Percentiles rank a stretch among this genome's conserved stretches.
These are phyloP conservation scores for Drosophila acutilabella DNA, from an alignment of 2,888 invertebrate species.

Conservation along the genomic window DNA sequence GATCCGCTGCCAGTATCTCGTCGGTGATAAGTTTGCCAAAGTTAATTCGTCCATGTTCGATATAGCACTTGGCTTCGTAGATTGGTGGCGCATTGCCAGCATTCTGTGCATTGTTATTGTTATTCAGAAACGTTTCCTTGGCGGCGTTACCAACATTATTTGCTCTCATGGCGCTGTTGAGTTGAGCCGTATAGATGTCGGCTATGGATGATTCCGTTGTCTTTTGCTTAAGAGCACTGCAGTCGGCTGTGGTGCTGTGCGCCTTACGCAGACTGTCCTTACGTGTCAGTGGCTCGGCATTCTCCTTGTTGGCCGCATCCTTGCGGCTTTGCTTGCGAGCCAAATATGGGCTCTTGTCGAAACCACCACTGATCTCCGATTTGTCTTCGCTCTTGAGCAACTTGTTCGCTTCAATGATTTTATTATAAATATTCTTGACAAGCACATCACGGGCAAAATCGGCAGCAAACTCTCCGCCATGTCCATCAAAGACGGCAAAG, in stretches of 20 bases:
- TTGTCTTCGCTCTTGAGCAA: slow-evolving; percentile 86
- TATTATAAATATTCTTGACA: slow-evolving; percentile 91
- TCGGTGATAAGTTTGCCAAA: slow-evolving; percentile 93
- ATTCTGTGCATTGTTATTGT: slow-evolving; percentile 65
- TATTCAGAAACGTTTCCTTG: slow-evolving; percentile 81
- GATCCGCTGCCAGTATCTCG: slow-evolving; percentile 94
- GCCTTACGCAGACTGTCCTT: slow-evolving; percentile 83
- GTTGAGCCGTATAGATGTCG: slow-evolving; percentile 83
- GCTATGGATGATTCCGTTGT: slow-evolving; percentile 71
- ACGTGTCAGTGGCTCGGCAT: slow-evolving; percentile 76
- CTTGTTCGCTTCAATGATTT: slow-evolving; percentile 90
- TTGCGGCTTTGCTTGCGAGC: slow-evolving; percentile 80
- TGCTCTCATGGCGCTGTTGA: slow-evolving; percentile 83
- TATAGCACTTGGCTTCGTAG: slow-evolving; percentile 87
- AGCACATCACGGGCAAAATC: slow-evolving; percentile 96
- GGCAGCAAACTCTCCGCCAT: slow-evolving; percentile 97
- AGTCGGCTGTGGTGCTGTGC: slow-evolving; percentile 87
- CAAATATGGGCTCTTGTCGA: slow-evolving; percentile 82
- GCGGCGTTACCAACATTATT: slow-evolving; percentile 66
- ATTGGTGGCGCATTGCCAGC: slow-evolving; percentile 71
- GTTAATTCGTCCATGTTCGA: slow-evolving; percentile 91
- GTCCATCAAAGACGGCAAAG: slow-evolving; percentile 97
- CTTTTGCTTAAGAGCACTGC: slow-evolving; percentile 83
- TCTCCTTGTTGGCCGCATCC: slow-evolving; percentile 82
- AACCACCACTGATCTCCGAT: slow-evolving; percentile 69